Conservation (phyloP, 2,888 invertebrate species). For the Meloe dianella region DNA sequence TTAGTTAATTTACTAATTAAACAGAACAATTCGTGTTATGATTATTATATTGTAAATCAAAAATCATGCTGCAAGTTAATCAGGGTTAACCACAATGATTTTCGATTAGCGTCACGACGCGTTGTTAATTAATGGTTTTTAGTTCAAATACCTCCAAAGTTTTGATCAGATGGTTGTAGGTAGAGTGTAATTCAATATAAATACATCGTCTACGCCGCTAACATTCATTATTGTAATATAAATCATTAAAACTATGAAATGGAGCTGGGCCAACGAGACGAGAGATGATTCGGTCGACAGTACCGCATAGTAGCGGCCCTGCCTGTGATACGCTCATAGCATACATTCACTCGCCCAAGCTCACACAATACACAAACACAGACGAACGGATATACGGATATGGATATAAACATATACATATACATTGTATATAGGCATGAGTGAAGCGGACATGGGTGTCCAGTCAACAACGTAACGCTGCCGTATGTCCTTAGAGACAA, state of each 20-base stretch:
- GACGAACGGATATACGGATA: constrained; percentile 1
- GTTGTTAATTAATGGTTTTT: background rate
- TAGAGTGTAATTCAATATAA: constrained; percentile 5
- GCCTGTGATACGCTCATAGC: constrained; percentile 8
- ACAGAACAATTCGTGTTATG: background rate
- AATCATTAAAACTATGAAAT: constrained; percentile 16
- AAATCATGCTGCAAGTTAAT: background rate
- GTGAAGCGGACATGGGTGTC: constrained; percentile 10
- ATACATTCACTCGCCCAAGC: constrained; percentile 5
- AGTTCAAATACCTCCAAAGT: background rate
- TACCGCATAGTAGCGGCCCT: constrained; percentile 14
- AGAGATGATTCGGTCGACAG: constrained; percentile 16
- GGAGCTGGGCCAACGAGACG: constrained; percentile 14
- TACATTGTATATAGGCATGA: background rate
- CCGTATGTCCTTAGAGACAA: constrained; percentile 7
- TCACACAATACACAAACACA: constrained; percentile 8
- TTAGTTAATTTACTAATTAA: too few relatives aligned
- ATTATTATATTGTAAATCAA: background rate
- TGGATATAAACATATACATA: constrained; percentile 4
- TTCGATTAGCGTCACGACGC: background rate
- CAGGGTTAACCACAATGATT: background rate
- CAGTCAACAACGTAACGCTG: constrained; percentile 9
- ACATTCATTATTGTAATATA: constrained; percentile 14
- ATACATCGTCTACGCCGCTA: background rate
- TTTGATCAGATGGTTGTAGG: background rate